Evolutionary conservation across 2,797 vertebrate species (phyloP), one percentile per base, ranked within the genome.

Genomic region (Hirundo rustica): DNA sequence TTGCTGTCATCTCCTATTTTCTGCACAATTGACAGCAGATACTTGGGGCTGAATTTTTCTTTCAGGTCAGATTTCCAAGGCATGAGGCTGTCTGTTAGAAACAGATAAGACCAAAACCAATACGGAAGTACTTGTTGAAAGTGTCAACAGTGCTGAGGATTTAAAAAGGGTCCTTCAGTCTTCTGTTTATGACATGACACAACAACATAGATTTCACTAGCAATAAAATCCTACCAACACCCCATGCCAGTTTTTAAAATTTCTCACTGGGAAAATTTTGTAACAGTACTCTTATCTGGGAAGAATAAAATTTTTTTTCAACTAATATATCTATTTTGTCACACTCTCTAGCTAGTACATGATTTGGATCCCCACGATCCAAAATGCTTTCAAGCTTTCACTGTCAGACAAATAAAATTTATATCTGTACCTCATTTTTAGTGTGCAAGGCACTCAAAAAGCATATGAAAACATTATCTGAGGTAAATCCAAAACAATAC

Each of bases 1-100:
- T 97, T 90, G 94, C 98, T 98, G 98, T 98, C 98, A 98, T 98
- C 96, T 98, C 96, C 96, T 98, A 98, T 98, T 98, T 98, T 98
- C 98, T 98, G 97, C 91, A 85, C 97, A 98, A 98, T 97, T 98
- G 98, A 98, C 97, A 97, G 97, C 97, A 98, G 97, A 98, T 97
- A 98, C 98, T 98, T 97, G 96, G 97, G 98, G 97, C 97, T 98
- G 96, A 97, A 97, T 97, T 98, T 97, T 97, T 97, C 97, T 98
- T 98, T 98, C 97, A 96, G 98, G 98, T 98, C 97, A 97, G 97
- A 97, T 97, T 98, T 98, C 93, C 91, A 96, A 98, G 95, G 95
- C 96, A 93, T 89, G 96, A 96, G 94, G 88, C 97, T 98, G 98
- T 96, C 98, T 98, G 98, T 92, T 96, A 97, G 96, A 97, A 97